Conservation (phyloP, 2,113 vertebrate species). For the Myrmophylax atrothorax region DNA sequence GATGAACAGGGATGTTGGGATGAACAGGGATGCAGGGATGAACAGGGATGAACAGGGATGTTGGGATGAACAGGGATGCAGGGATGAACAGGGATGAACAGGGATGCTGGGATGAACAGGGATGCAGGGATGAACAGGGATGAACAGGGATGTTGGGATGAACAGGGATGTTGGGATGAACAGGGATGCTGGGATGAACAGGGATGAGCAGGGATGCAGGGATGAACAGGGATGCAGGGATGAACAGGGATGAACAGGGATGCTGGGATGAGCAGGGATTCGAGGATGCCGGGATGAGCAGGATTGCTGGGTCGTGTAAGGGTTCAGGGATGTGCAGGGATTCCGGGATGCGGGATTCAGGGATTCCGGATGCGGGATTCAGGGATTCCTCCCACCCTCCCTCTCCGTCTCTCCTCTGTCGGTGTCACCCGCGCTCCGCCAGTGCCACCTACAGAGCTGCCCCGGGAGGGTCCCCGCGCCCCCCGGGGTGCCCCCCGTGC, state of each 20-base stretch:
- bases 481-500: too few species aligned
- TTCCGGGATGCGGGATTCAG: neutral
- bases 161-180: too few species aligned
- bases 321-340: neutral
- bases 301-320: too few species aligned
- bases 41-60: neutral
- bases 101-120: neutral
- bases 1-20: neutral
- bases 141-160: too few species aligned
- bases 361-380: neutral
- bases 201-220: too few species aligned
- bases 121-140: neutral
- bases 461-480: neutral
- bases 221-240: neutral
- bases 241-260: neutral
- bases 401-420: neutral
- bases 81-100: neutral
- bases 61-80: rapidly evolving
- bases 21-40: neutral
- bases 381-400: neutral
- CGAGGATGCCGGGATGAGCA: neutral
- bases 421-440: neutral
- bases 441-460: neutral
- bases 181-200: neutral
- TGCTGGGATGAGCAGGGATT: too few species aligned